Evolutionary conservation across 2,888 invertebrate genomes (phyloP), one percentile per base, ranked within the genome.

Genomic region (Hypolimnas misippus): DNA sequence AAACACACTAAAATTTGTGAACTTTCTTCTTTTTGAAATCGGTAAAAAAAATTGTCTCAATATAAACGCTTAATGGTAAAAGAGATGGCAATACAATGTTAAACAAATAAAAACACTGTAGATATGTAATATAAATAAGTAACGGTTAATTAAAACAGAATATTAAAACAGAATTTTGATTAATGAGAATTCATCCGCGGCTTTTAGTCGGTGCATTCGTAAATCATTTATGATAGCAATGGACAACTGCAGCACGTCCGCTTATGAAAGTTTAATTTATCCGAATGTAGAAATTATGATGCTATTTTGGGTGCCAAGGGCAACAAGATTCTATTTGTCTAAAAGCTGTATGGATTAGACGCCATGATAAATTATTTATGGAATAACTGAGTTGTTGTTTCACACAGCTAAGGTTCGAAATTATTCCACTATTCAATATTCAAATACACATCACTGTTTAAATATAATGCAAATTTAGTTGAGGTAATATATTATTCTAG

Each of bases 101-200:
- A 25, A 25, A 3, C 25, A 25, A 25, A 25, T 25, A 25, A 25
- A 25, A 25, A 25, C 25, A 38, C 12, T 3, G 12, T 3, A 12
- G 12, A 38, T 4, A 38, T 5, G 5, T n/a, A 38, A 51, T 12
- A 35, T 25, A 50, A 6, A 35, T 38, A 31, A 4, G 16, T 29
- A 19, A 29, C 12, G 35, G 33, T 55, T 50, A 35, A 55, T 63
- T 63, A 63, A 14, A 57, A 55, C 33, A 25, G 25, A 14, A 40
- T 4, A n/a, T 53, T 55, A 61, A 61, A 61, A 57, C 55, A 51
- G 64, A 55, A 52, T 56, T 55, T 52, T 58, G 61, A 66, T 66
- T 56, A 63, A 66, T 63, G 60, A 31, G 38, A 56, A 38, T 68
- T 25, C 57, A 25, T 25, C 53, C 12, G 52, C 53, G 56, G 67